A percentile compares a stretch with the other conserved stretches of the same genome.
These are phyloP conservation scores for Drosophila helvetica DNA, from an alignment of 2,888 invertebrate species.

Conservation along the genomic window DNA sequence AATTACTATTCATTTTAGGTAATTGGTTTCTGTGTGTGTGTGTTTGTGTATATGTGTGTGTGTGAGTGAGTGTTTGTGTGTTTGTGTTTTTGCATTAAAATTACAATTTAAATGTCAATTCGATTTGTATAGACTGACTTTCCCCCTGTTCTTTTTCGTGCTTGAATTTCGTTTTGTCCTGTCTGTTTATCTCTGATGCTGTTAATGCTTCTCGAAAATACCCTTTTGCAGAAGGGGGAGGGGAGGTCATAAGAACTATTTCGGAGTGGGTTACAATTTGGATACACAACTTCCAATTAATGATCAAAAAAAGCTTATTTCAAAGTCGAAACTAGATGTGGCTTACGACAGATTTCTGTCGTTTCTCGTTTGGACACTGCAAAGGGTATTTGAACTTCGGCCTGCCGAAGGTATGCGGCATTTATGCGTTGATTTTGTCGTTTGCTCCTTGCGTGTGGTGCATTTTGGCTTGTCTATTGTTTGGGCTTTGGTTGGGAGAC, in stretches of 20 bases:
- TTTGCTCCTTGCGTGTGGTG: constrained; percentile 1
- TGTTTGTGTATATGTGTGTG: constrained; percentile 4
- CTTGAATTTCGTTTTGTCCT: neutral
- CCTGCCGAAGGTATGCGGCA: constrained; percentile 21
- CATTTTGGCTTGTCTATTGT: constrained; percentile 17
- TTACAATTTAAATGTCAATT: constrained; percentile 61
- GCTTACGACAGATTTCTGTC: too few species aligned
- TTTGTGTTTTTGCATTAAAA: constrained; percentile 38
- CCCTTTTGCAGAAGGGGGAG: neutral
- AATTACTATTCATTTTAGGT: constrained; percentile 28
- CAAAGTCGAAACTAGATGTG: neutral
- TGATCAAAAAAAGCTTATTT: too few species aligned
- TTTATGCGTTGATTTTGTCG: neutral
- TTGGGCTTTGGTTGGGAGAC: constrained; percentile 32
- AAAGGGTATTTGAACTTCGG: neutral
- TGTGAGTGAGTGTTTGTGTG: constrained; percentile 12
- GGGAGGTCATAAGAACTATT: neutral
- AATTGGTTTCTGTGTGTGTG: constrained; percentile 21
- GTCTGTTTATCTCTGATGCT: neutral
- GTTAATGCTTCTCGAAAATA: neutral
- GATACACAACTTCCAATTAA: neutral
- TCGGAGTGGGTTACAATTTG: neutral
- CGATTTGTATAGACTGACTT: constrained; percentile 66
- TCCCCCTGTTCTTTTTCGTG: constrained; percentile 6
- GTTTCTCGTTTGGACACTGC: neutral